These are phyloP conservation scores for Acleris literana DNA, from an alignment of 2,888 invertebrate species.

Conservation along the genomic window DNA sequence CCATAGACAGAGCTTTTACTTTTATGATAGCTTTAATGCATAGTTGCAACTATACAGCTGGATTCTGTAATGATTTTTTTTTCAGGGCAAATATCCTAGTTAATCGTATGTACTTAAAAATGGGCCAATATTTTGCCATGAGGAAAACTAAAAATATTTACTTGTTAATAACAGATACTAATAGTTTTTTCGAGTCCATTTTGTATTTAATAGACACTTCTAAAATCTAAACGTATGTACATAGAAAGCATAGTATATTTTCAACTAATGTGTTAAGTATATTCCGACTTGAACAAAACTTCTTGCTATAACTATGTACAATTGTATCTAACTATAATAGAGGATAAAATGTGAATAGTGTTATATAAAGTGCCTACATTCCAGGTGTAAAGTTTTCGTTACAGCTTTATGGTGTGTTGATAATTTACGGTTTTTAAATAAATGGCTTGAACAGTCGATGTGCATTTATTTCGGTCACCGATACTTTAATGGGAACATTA, in stretches of 20 bases:
- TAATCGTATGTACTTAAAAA: too few species aligned
- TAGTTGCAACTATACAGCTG: too few species aligned
- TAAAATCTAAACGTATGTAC: conserved; percentile 9
- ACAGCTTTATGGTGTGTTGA: conserved; percentile 55
- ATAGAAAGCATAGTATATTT: conserved; percentile 1
- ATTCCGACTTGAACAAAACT: conserved; percentile 1
- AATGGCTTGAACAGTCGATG: conserved; percentile 43
- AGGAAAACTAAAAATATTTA: not conserved
- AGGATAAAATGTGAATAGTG: conserved; percentile 43
- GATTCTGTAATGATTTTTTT: too few species aligned
- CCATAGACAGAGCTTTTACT: conserved; percentile 20
- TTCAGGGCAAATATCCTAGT: too few species aligned
- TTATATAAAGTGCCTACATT: conserved; percentile 77
- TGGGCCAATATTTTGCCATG: too few species aligned
- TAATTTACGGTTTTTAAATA: conserved; percentile 61
- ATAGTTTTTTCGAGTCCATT: conserved; percentile 21
- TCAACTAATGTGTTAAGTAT: too few species aligned
- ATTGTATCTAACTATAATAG: conserved; percentile 19
- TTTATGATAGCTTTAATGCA: conserved; percentile 13
- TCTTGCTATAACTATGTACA: not conserved
- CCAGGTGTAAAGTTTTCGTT: conserved; percentile 63
- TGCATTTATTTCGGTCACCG: conserved; percentile 24
- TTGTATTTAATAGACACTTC: conserved; percentile 9
- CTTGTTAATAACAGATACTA: not conserved
- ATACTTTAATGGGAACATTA: too few species aligned